These are phyloP conservation scores for Adoxophyes honmai DNA, from an alignment of 1,140 invertebrate species.

Conservation along the genomic window DNA sequence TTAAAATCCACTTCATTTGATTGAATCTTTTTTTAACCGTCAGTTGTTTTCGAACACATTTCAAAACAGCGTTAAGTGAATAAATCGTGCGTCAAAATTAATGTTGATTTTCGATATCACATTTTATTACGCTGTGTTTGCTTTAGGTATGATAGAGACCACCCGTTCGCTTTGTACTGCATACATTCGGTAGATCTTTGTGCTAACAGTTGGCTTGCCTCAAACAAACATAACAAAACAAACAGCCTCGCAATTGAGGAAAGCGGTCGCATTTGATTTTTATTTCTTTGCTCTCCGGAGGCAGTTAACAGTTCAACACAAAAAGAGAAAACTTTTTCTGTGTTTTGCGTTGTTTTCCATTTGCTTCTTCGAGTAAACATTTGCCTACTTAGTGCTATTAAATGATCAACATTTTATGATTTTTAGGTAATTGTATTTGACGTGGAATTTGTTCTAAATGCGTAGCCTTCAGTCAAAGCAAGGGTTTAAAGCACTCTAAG, in stretches of 20 bases:
- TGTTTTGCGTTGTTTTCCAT: background rate
- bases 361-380: background rate
- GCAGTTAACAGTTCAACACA: conserved; percentile 21
- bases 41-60: background rate
- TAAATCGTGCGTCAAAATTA: conserved; percentile 24
- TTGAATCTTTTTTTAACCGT: too few species aligned
- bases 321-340: conserved; percentile 5
- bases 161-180: conserved; percentile 49
- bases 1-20: too few species aligned
- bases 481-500: too few species aligned
- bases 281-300: conserved; percentile 24
- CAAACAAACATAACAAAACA: conserved; percentile 54
- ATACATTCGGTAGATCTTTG: conserved; percentile 39
- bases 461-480: too few species aligned
- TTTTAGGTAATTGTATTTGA: too few species aligned
- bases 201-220: conserved; percentile 61
- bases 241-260: conserved; percentile 55
- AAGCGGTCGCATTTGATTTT: conserved; percentile 53
- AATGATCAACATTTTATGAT: too few species aligned
- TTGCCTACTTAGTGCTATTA: background rate
- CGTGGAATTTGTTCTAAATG: too few species aligned
- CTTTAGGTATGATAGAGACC: conserved; percentile 72
- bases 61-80: conserved; percentile 3
- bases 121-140: conserved; percentile 63
- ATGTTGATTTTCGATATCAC: conserved; percentile 64